phyloP scores from a whole-genome alignment of 2,797 vertebrate genomes.

The Leptatherina wallacei region DNA sequence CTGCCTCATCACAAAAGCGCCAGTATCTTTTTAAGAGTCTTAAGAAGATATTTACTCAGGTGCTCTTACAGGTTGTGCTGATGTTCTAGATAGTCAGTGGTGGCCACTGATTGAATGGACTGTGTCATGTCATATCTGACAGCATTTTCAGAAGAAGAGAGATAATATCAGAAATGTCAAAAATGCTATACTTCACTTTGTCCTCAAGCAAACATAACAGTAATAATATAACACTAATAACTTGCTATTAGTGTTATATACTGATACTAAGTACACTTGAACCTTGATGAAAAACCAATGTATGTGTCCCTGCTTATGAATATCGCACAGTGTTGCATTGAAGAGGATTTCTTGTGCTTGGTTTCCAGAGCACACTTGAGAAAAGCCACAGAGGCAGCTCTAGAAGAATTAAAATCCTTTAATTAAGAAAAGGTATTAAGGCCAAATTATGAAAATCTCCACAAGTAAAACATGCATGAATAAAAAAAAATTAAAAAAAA shows the following conservation, averaged over 20 bases:
- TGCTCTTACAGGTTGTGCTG: neutral
- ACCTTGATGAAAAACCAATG: too few species aligned
- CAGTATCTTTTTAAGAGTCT: neutral
- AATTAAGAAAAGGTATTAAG: neutral
- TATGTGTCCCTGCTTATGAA: neutral
- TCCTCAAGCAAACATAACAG: neutral
- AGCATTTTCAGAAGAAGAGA: neutral
- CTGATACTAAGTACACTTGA: neutral
- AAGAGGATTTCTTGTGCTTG: neutral
- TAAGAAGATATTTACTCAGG: neutral
- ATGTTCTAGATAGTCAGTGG: neutral
- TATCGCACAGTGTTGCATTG: neutral
- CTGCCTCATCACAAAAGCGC: slow-evolving; percentile 4
- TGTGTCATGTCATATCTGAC: neutral
- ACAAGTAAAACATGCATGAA: too few species aligned
- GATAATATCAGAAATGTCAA: slow-evolving; percentile 3
- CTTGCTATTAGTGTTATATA: too few species aligned
- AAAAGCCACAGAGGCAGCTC: neutral
- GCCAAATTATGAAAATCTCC: too few species aligned
- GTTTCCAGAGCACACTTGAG: neutral
- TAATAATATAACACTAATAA: neutral
- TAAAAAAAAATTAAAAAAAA: too few species aligned
- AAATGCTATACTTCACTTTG: neutral
- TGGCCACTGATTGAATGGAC: neutral
- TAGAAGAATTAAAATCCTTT: neutral